Percentiles rank a stretch among this genome's conserved stretches.
phyloP scores from a whole-genome alignment of 2,888 invertebrate species.

The Synergus umbraculus region DNA sequence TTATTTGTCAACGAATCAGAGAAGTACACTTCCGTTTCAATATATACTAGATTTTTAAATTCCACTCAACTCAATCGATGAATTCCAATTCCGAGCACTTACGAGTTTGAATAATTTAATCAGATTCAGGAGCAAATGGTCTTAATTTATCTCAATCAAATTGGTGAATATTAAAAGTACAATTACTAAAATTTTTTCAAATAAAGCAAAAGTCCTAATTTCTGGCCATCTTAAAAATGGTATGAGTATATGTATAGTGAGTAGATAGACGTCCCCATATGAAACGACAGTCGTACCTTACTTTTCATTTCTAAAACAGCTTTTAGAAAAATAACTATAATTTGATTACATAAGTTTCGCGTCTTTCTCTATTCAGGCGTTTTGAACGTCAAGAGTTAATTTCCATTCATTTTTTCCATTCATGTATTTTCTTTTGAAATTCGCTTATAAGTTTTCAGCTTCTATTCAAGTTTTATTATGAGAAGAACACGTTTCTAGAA shows the following conservation, averaged over 20 bases:
- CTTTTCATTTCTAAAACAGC: too few relatives aligned
- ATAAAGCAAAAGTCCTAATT: too few relatives aligned
- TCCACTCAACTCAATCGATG: constrained; percentile 24
- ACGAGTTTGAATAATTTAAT: constrained; percentile 21
- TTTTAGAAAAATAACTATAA: neutral
- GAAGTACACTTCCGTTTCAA: neutral
- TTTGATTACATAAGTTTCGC: neutral
- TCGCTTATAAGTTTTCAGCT: constrained; percentile 13
- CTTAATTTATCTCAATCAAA: neutral
- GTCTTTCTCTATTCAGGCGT: neutral
- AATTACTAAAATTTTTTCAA: neutral
- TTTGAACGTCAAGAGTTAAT: neutral
- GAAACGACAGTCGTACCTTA: too few relatives aligned
- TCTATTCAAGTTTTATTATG: constrained; percentile 14
- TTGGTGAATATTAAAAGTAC: neutral
- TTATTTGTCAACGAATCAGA: constrained; percentile 28
- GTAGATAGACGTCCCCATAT: too few relatives aligned
- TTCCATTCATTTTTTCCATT: neutral
- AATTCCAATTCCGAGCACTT: constrained; percentile 5
- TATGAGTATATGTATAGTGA: too few relatives aligned
- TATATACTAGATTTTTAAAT: constrained; percentile 13
- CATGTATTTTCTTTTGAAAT: neutral
- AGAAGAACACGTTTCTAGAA: neutral
- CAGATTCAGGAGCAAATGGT: constrained; percentile 1
- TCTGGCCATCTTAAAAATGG: too few relatives aligned